These are phyloP conservation scores for Tragulus kanchil DNA, from an alignment of 2,113 vertebrate species.

Conservation along the genomic window DNA sequence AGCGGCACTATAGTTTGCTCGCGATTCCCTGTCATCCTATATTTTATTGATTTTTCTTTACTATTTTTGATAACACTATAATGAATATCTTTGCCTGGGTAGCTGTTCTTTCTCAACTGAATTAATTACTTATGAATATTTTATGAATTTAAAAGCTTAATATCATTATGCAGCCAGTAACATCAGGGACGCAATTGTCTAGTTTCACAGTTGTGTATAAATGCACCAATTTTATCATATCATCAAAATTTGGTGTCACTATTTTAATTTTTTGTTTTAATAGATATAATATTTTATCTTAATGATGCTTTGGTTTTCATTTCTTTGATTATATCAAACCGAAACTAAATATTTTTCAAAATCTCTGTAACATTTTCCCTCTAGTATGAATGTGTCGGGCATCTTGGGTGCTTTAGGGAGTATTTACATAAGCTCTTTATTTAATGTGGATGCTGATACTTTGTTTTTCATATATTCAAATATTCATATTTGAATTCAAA, in stretches of 20 bases:
- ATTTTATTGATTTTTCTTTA: background rate
- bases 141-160: conserved; percentile 36
- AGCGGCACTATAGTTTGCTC: background rate
- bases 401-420: background rate
- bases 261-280: conserved; percentile 21
- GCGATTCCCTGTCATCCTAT: background rate
- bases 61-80: background rate
- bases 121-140: conserved; percentile 57
- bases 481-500: background rate
- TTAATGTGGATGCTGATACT: background rate
- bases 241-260: background rate
- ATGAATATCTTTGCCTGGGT: background rate
- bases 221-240: background rate
- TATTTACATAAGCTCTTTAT: background rate
- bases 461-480: background rate
- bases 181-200: background rate
- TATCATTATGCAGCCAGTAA: background rate
- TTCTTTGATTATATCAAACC: conserved; percentile 4
- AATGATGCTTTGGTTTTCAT: conserved; percentile 10
- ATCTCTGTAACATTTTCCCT: background rate
- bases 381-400: background rate
- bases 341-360: background rate
- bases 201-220: background rate
- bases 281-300: background rate
- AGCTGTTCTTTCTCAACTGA: background rate